Evolutionary conservation across 2,797 vertebrate genomes (phyloP), one percentile per base, ranked within the genome.

Genomic region (Gobio occitaniae): DNA sequence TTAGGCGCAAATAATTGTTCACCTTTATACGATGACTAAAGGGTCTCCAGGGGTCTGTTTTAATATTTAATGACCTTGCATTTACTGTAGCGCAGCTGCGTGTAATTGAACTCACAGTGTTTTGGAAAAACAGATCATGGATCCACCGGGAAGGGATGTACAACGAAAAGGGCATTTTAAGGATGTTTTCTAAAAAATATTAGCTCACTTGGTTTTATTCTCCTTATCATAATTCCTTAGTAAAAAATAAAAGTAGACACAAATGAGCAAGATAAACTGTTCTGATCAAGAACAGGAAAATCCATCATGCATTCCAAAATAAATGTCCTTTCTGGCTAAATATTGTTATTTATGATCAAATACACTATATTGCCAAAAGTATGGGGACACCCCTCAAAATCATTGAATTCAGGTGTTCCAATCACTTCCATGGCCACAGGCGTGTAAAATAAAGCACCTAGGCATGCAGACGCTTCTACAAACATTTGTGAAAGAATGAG

Each of bases 1-100:
- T 82, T 84, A 86, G 86, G 84, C 38, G 36, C 50, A 82, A 89
- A 74, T 80, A 75, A 75, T 76, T 80, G 70, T 16, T 82, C 47
- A 25, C 19, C 74, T 71, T 79, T 44, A 80, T 56, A 54, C 52
- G 44, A 56, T 87, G 83, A 65, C 59, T 69, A 69, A 65, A 38
- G 72, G 83, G 66, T 52, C 76, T 86, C 71, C 61, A 25, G 32
- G 66, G 66, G 63, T 82, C 74, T 66, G 56, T 76, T 87, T 80
- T 52, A 76, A 80, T 72, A 70, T 77, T 80, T 81, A 77, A 85
- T 83, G 66, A 70, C 69, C n/a, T 78, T 70, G 19, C 36, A 52
- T 76, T 48, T 80, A 72, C 77, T 52, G 36, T 5, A 29, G 47
- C 15, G 8, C 61, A 78, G 75, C 83, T 78, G 77, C 17, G 2